Base-by-base conservation (phyloP, 1,140 invertebrate species). In the Charaxes varanes region DNA sequence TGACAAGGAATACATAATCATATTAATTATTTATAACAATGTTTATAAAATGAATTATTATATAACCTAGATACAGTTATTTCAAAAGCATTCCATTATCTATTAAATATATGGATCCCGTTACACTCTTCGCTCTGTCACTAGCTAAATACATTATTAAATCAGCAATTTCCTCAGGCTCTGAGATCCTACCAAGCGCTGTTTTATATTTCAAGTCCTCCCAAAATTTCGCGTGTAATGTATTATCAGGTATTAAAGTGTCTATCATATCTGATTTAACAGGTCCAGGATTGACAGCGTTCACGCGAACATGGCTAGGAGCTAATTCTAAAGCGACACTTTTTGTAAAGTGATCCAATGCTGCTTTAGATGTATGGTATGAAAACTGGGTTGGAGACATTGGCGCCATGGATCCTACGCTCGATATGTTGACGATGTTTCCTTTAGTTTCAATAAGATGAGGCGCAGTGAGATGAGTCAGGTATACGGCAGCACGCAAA, bases 401-500 rank as follows among this genome's bases (percentile, higher is more conserved):
- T 23, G 10, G 7, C 7, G 21, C 21, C 7, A 10, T 23, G 7
- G 21, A 23, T 3, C 7, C 21, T n/a, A 23, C 21, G n/a, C n/a
- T n/a, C n/a, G n/a, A n/a, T n/a, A n/a, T n/a, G n/a, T n/a, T n/a
- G n/a, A n/a, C n/a, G n/a, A 47, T 27, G 28, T 34, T 47, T 6
- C 38, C 38, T 23, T 41, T 41, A 41, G 17, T 33, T 6, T 8
- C n/a, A 16, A 32, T 41, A 3, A 41, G 19, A 12, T 41, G 21
- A 15, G 27, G 38, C 6, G 30, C 18, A 2, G 38, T 30, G 2
- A 26, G 14, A 6, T 15, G 12, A 11, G 11, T 14, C 6, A 41
- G 8, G 26, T 41, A 30, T 2, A 32, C 37, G 8, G 26, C 38
- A 4, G 40, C 19, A 17, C 42, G 19, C 13, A 45, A 10, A 12